These are phyloP conservation scores for Congeria kusceri DNA, from an alignment of 2,888 invertebrate genomes.

Conservation along the genomic window DNA sequence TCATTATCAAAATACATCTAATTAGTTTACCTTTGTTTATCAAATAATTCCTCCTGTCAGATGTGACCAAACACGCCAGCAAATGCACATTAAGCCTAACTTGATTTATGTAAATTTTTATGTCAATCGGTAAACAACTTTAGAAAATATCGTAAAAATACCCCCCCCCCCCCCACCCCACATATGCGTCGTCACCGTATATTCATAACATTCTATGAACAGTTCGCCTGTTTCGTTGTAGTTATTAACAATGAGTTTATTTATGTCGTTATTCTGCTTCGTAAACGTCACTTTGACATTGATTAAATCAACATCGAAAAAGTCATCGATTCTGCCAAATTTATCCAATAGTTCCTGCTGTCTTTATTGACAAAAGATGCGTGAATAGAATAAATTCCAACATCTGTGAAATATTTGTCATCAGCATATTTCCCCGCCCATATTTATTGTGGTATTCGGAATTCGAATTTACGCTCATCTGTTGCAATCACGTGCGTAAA, in stretches of 20 bases:
- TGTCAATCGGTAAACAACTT: too few relatives aligned
- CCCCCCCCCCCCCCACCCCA: too few relatives aligned
- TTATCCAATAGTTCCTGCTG: conserved; percentile 61
- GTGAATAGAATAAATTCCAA: conserved; percentile 70
- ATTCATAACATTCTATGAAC: conserved; percentile 66
- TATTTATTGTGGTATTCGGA: conserved; percentile 50
- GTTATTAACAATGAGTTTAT: conserved; percentile 45
- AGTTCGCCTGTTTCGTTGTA: conserved; percentile 40
- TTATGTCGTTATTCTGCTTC: conserved; percentile 13
- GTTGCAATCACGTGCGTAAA: conserved; percentile 61
- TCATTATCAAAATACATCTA: too few relatives aligned
- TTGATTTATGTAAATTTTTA: too few relatives aligned
- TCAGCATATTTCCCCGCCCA: conserved; percentile 52
- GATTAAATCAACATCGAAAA: conserved; percentile 25
- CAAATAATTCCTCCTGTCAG: too few relatives aligned
- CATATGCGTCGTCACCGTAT: conserved; percentile 16
- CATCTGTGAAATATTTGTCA: conserved; percentile 71
- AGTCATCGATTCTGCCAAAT: conserved; percentile 55
- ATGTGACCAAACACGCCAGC: too few relatives aligned
- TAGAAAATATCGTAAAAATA: too few relatives aligned
- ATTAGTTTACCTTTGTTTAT: too few relatives aligned
- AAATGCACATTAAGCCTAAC: too few relatives aligned
- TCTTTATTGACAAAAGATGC: conserved; percentile 32
- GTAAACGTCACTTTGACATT: conserved; percentile 44
- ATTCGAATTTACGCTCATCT: conserved; percentile 41